A percentile compares a stretch with the other conserved stretches of the same genome.
These are phyloP conservation scores for Epinotia nisella DNA, from an alignment of 2,888 invertebrate species.

Conservation along the genomic window DNA sequence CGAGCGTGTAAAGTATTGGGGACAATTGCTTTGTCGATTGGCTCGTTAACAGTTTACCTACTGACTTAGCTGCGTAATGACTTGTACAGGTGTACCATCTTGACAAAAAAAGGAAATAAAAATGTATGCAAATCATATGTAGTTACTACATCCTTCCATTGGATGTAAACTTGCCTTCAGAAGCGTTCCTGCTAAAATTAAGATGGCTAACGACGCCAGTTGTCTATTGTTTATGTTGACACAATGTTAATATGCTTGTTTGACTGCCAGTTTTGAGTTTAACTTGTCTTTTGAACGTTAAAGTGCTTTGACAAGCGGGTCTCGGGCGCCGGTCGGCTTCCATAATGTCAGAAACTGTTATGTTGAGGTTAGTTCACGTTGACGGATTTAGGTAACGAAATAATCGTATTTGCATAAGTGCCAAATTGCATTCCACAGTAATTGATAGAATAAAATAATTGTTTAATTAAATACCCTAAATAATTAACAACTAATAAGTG, in stretches of 20 bases:
- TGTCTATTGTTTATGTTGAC: constrained; percentile 36
- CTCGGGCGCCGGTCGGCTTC: not conserved
- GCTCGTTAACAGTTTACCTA: constrained; percentile 17
- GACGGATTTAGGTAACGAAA: too few species aligned
- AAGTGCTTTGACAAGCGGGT: constrained; percentile 4
- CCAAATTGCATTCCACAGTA: too few species aligned
- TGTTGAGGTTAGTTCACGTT: too few species aligned
- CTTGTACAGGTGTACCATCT: not conserved
- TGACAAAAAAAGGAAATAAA: not conserved
- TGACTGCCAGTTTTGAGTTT: constrained; percentile 21
- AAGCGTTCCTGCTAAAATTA: constrained; percentile 9
- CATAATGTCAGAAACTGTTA: not conserved
- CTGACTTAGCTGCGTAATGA: constrained; percentile 25
- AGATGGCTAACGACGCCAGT: constrained; percentile 28
- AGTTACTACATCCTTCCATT: constrained; percentile 8
- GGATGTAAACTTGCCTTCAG: constrained; percentile 3
- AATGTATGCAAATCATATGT: not conserved
- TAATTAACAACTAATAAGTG: too few species aligned
- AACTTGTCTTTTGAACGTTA: constrained; percentile 16
- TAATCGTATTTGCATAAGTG: too few species aligned
- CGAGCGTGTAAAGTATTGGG: not conserved
- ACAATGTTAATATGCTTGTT: constrained; percentile 28
- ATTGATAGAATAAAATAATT: too few species aligned
- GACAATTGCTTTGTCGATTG: not conserved
- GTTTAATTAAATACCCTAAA: too few species aligned